Evolutionary conservation across 2,113 vertebrate genomes (phyloP).

Genomic region (Antechinus flavipes): DNA sequence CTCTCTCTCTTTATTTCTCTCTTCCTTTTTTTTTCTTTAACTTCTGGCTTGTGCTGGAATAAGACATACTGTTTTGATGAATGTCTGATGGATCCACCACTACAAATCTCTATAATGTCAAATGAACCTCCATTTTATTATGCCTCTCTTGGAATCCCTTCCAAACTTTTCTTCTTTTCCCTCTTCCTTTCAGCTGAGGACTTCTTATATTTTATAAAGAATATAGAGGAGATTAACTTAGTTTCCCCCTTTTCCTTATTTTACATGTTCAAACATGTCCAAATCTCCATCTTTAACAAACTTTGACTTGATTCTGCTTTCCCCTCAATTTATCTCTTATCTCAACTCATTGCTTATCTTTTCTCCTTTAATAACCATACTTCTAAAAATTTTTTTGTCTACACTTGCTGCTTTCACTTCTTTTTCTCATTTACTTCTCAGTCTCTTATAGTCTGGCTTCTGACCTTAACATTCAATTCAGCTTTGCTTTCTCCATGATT

Average conservation of each 20-base stretch:
- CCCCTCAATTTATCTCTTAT: neutral
- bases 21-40: neutral
- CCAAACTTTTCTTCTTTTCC: neutral
- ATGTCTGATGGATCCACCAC: neutral
- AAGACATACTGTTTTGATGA: neutral
- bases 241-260: neutral
- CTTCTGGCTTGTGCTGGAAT: neutral
- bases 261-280: neutral
- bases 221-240: neutral
- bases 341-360: too few species aligned
- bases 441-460: neutral
- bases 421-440: neutral
- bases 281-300: neutral
- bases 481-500: neutral
- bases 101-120: neutral
- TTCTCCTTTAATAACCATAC: neutral
- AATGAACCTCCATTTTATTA: neutral
- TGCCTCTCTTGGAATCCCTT: neutral
- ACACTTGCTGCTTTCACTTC: neutral
- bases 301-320: neutral
- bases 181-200: neutral
- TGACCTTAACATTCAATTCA: neutral
- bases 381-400: neutral
- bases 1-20: too few species aligned
- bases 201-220: neutral